Evolutionary conservation across 1,140 invertebrate species (phyloP), one percentile per base, ranked within the genome.

Genomic region (Drosophila busckii): DNA sequence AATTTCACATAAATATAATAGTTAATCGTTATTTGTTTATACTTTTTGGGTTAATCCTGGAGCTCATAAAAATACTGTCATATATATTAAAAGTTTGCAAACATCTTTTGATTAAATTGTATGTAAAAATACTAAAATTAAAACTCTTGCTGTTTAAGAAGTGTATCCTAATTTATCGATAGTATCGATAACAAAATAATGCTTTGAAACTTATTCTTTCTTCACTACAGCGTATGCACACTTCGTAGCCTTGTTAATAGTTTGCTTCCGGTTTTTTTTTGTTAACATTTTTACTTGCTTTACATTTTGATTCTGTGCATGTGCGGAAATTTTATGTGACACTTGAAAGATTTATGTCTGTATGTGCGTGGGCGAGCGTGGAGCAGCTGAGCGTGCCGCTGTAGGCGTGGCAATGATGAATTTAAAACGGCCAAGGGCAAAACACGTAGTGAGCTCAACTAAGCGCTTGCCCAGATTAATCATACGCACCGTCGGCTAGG

Each of bases 321-420:
- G 76, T 82, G 75, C 76, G 65, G 76, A 75, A 82, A 82, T 82
- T 82, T 82, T 82, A 76, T 82, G 76, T 82, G 75, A 82, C 75
- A 82, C 75, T 82, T 82, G 76, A 55, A 52, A 82, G 75, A 82
- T 82, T 82, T 82, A 82, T 82, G 69, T n/a, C n/a, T 61, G 48
- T 31, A 9, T 35, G 41, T 10, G 22, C 15, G 10, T 16, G 10
- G 6, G 22, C 35, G 54, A 9, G 12, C 4, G 25, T 4, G 17
- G 5, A 9, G 4, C 3, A 20, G 29, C 34, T 48, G 44, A 34
- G 45, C 31, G 49, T 55, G 52, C 58, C 37, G 9, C 42, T 32
- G 45, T 34, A 60, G 70, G 70, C 59, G 70, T 75, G 70, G 65
- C 70, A 44, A 46, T 55, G 65, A 61, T 76, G 32, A 76, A 54